A percentile compares a stretch with the other conserved stretches of the same genome.
These are phyloP conservation scores for Drosophila maculinotata DNA, from an alignment of 2,888 invertebrate species.

Conservation along the genomic window DNA sequence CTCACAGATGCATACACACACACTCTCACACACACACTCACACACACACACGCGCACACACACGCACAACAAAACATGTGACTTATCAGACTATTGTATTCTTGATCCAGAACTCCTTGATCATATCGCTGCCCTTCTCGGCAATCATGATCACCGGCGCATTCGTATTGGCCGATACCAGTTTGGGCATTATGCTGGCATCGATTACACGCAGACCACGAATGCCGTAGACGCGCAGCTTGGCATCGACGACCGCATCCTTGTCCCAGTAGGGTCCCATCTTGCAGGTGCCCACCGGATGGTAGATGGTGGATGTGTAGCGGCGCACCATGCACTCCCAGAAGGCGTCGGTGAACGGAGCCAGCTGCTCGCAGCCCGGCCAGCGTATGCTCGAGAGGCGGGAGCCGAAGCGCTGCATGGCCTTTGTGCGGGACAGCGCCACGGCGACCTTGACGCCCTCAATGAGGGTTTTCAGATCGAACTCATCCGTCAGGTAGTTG, in stretches of 20 bases:
- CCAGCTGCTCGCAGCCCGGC: slow-evolving; percentile 90
- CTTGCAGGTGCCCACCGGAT: slow-evolving; percentile 94
- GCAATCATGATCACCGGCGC: slow-evolving; percentile 95
- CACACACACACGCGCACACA: slow-evolving; percentile 7
- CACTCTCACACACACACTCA: slow-evolving; percentile 8
- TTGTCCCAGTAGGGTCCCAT: slow-evolving; percentile 96
- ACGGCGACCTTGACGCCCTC: slow-evolving; percentile 95
- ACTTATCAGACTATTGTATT: slow-evolving; percentile 83
- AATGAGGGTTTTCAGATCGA: slow-evolving; percentile 91
- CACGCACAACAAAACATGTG: not conserved
- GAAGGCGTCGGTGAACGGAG: slow-evolving; percentile 90
- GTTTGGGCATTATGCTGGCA: slow-evolving; percentile 94
- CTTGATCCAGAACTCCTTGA: slow-evolving; percentile 93
- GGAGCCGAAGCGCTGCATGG: slow-evolving; percentile 91
- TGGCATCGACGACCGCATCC: slow-evolving; percentile 93
- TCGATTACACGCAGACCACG: slow-evolving; percentile 92
- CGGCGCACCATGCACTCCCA: slow-evolving; percentile 95
- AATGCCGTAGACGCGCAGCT: slow-evolving; percentile 92
- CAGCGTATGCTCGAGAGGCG: slow-evolving; percentile 89
- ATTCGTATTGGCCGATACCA: slow-evolving; percentile 94
- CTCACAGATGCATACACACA: slow-evolving; percentile 19
- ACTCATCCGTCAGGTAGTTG: slow-evolving; percentile 93
- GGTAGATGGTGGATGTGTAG: slow-evolving; percentile 93
- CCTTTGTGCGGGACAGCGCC: slow-evolving; percentile 91
- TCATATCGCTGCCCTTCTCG: slow-evolving; percentile 95